Evolutionary conservation across 2,113 vertebrate genomes (phyloP).

Genomic region (Pelecanoides urinatrix): DNA sequence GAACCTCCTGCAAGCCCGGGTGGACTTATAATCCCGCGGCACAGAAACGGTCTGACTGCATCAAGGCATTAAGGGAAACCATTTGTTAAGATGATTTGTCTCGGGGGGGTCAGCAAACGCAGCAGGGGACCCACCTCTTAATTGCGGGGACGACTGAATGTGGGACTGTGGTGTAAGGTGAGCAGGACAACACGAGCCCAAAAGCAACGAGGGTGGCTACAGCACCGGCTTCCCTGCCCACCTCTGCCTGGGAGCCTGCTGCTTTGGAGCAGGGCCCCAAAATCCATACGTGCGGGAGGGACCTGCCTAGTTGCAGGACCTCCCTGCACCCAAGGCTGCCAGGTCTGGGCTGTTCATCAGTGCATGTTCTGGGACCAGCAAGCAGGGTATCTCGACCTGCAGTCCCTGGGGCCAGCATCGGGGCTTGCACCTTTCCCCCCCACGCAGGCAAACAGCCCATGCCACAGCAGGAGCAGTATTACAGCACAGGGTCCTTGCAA

Average conservation of each 20-base stretch:
- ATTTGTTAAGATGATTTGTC: neutral
- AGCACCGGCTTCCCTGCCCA: rapidly evolving
- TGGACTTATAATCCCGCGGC: rapidly evolving
- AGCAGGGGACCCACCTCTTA: neutral
- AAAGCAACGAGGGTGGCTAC: neutral
- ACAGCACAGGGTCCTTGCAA: neutral
- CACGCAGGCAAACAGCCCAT: neutral
- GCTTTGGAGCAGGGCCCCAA: neutral
- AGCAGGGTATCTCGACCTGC: neutral
- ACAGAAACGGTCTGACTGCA: neutral
- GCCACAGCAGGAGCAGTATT: neutral
- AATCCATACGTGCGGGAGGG: neutral
- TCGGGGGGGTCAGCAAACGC: rapidly evolving
- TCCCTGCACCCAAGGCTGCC: neutral
- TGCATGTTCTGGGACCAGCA: neutral
- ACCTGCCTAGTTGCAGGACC: too few species aligned
- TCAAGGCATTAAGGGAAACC: neutral
- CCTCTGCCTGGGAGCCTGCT: neutral
- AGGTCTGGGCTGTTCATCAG: neutral
- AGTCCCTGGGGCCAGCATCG: neutral
- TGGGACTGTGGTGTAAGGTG: neutral
- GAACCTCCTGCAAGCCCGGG: neutral
- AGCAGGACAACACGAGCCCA: neutral
- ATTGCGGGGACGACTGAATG: neutral
- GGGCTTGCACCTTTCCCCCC: neutral